Evolutionary conservation across 2,113 vertebrate species (phyloP), one percentile per base, ranked within the genome.

Genomic region (Uropsilus gracilis): DNA sequence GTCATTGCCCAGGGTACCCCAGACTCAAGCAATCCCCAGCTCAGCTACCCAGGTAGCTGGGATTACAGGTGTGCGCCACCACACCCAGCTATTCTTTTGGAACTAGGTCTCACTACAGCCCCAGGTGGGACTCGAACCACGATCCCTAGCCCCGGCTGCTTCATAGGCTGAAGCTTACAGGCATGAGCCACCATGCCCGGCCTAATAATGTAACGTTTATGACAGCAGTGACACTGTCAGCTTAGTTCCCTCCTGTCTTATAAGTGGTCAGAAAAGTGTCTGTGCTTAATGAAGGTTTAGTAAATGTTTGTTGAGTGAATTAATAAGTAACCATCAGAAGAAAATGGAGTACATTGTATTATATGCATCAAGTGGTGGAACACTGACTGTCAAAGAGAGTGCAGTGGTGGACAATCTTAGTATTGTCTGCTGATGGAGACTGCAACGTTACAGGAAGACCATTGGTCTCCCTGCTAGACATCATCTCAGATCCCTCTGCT

Each of bases 281-380:
- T 86, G 28, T 44, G 59, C 7, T 0, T 42, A 81, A 42, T 55
- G 39, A 93, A 13, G 24, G 26, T 42, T 90, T 75, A 89, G 50
- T 71, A 82, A 78, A 89, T 81, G 28, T 30, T 89, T 73, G 11
- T 37, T 71, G 86, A 88, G 39, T 53, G 11, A 94, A 46, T 78
- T 50, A 46, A 88, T 57, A 57, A 82, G 26, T 63, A 59, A 12
- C 16, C 68, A 83, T 81, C 18, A 81, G 53, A 86, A 77, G 42
- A 17, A 14, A 68, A 48, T 28, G 50, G 42, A 24, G 71, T 55
- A 44, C 17, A 55, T 42, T 69, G 44, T 6, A 83, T 57, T 30
- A 48, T 28, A 57, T 3, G 17, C 39, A n/a, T 64, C 44, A 66
- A 34, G 26, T n/a, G n/a, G n/a, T 32, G 42, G 64, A 90, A 42